A percentile compares a stretch with the other conserved stretches of the same genome.
These are phyloP conservation scores for Baryphthengus martii DNA, from an alignment of 2,113 vertebrate species.

Conservation along the genomic window DNA sequence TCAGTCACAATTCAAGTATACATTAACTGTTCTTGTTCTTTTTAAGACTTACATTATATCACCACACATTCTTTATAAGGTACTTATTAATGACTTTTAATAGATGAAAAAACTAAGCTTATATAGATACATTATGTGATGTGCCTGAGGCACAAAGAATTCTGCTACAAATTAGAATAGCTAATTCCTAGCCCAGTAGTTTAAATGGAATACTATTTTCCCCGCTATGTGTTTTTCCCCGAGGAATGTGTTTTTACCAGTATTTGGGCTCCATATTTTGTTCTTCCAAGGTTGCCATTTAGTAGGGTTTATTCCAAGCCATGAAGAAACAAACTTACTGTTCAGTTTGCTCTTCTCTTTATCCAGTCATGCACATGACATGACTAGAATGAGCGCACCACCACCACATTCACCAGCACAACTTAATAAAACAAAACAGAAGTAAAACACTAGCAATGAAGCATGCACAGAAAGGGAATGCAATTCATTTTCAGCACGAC, in stretches of 20 bases:
- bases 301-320: background rate
- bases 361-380: slow-evolving; percentile 28
- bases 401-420: slow-evolving; percentile 47
- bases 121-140: background rate
- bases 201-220: background rate
- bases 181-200: background rate
- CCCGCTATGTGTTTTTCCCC: background rate
- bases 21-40: background rate
- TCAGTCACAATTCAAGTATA: background rate
- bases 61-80: background rate
- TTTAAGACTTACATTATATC: background rate
- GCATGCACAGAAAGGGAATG: slow-evolving; percentile 59
- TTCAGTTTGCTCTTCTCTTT: slow-evolving; percentile 56
- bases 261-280: slow-evolving; percentile 53
- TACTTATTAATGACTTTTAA: background rate
- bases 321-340: slow-evolving; percentile 63
- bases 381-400: slow-evolving; percentile 9
- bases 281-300: slow-evolving; percentile 72
- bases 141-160: background rate
- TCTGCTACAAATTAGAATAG: background rate
- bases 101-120: background rate
- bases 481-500: slow-evolving; percentile 25
- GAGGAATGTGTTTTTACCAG: background rate
- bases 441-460: slow-evolving; percentile 52
- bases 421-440: slow-evolving; percentile 49